Conservation (phyloP, 2,888 invertebrate species). For the Acanthacorydalis orientalis region DNA sequence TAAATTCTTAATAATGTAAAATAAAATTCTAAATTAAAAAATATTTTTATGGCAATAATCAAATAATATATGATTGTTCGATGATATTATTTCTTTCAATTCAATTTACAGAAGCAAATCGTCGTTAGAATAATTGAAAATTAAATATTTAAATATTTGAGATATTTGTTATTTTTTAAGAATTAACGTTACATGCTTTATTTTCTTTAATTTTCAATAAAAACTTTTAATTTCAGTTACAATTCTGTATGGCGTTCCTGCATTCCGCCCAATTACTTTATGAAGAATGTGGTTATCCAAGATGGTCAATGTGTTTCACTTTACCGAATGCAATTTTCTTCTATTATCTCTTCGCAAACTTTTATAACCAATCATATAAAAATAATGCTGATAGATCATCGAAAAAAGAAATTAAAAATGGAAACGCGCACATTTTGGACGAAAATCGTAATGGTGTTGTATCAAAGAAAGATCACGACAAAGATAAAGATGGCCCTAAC, state of each 20-base stretch:
- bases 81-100: too few relatives aligned
- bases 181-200: neutral
- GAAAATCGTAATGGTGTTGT: neutral
- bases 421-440: neutral
- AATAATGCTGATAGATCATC: neutral
- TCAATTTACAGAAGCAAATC: too few relatives aligned
- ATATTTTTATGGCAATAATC: too few relatives aligned
- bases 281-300: conserved; percentile 78
- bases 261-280: conserved; percentile 74
- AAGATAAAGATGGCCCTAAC: too few relatives aligned
- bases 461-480: too few relatives aligned
- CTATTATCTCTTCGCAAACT: conserved; percentile 80
- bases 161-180: too few relatives aligned
- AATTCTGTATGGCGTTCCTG: conserved; percentile 75
- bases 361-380: conserved; percentile 43
- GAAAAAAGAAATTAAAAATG: neutral
- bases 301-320: conserved; percentile 66
- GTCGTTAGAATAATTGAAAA: too few relatives aligned
- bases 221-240: conserved; percentile 43
- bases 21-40: too few relatives aligned
- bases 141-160: too few relatives aligned
- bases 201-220: neutral
- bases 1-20: too few relatives aligned
- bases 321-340: conserved; percentile 85
- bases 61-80: too few relatives aligned